Evolutionary conservation across 2,113 vertebrate genomes (phyloP).

Genomic region (Mastomys natalensis): DNA sequence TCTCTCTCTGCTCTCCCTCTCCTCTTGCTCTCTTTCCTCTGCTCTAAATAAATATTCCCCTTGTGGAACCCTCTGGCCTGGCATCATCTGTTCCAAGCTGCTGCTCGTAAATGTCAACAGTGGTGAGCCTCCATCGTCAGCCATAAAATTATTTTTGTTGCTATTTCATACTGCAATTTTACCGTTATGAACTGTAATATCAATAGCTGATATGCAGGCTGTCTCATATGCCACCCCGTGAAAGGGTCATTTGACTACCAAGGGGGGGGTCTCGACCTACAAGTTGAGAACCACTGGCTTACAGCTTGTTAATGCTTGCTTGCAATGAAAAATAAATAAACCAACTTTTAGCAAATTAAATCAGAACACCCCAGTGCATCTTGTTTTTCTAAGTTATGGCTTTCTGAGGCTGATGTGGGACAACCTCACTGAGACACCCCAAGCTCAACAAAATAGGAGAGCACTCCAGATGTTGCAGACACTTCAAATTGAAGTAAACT

Average conservation of each 20-base stretch:
- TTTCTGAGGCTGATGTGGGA: background rate
- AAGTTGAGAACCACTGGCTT: background rate
- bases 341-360: background rate
- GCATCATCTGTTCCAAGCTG: no score
- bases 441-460: background rate
- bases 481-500: background rate
- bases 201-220: background rate
- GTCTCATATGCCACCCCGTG: background rate
- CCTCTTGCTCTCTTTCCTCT: no score
- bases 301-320: background rate
- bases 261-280: background rate
- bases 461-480: background rate
- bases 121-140: background rate
- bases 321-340: background rate
- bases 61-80: no score
- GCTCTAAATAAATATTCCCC: no score
- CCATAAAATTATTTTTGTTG: background rate
- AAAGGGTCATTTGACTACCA: background rate
- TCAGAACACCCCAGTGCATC: background rate
- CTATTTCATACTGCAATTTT: background rate
- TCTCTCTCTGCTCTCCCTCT: no score
- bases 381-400: background rate
- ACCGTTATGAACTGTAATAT: no score
- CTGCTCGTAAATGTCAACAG: no score
- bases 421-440: background rate